Conservation (phyloP, 2,113 vertebrate species). For the Tychaedon coryphoeus region DNA sequence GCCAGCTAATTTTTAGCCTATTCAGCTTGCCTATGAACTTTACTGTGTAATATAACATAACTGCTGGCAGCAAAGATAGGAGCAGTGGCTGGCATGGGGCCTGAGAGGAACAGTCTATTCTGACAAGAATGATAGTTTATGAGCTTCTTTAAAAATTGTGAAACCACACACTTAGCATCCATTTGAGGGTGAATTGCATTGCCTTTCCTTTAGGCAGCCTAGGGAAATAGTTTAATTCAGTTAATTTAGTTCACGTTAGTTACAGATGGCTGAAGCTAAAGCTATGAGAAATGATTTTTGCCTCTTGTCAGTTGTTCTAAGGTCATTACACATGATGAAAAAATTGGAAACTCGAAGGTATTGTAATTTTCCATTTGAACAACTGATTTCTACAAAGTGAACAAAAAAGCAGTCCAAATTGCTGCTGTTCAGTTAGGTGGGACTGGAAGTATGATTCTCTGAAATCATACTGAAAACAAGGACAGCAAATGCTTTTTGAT, state of each 20-base stretch:
- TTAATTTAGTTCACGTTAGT: conserved; percentile 10
- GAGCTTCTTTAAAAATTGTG: not conserved
- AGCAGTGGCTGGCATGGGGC: not conserved
- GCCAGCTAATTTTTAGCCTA: not conserved
- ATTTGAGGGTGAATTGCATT: not conserved
- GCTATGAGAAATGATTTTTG: not conserved
- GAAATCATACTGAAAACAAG: not conserved
- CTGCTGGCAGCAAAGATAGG: not conserved
- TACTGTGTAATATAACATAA: not conserved
- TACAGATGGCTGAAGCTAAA: not conserved
- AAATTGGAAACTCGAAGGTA: not conserved
- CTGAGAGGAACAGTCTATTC: not conserved
- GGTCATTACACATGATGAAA: not conserved
- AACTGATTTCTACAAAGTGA: not conserved
- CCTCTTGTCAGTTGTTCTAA: not conserved
- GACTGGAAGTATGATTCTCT: not conserved
- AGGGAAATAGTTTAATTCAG: not conserved
- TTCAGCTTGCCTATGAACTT: not conserved
- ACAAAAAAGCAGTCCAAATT: not conserved
- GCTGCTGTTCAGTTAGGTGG: not conserved
- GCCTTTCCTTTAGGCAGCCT: not conserved
- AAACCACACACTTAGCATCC: not conserved
- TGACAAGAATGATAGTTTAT: not conserved
- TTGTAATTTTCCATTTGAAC: not conserved
- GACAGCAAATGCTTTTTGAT: not conserved